Evolutionary conservation across 2,888 invertebrate genomes (phyloP).

Genomic region (Coenonympha arcania): DNA sequence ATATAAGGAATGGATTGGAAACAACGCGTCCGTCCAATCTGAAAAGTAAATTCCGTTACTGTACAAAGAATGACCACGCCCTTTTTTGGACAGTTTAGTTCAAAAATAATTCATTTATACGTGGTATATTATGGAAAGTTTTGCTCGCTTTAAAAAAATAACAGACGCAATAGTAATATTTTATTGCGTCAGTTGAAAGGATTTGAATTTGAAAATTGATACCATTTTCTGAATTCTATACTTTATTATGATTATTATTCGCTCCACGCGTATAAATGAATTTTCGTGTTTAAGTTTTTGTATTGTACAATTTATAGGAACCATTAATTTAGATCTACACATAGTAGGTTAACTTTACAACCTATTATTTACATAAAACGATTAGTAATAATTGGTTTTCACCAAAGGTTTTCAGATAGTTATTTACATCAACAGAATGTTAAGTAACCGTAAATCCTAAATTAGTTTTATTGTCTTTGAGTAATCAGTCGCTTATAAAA

Average conservation of each 20-base stretch:
- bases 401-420: neutral
- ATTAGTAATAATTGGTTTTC: neutral
- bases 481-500: constrained; percentile 7
- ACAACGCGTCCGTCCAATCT: constrained; percentile 48
- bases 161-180: too few relatives aligned
- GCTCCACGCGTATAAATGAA: neutral
- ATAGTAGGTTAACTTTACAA: neutral
- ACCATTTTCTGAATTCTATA: too few relatives aligned
- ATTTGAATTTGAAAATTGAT: too few relatives aligned
- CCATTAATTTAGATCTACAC: neutral
- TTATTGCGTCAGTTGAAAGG: too few relatives aligned
- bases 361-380: neutral
- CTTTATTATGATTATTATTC: too few relatives aligned
- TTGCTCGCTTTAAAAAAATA: too few relatives aligned
- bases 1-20: constrained; percentile 34
- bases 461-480: neutral
- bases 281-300: too few relatives aligned
- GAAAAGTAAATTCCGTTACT: constrained; percentile 41
- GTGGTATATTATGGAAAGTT: neutral
- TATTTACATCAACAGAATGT: neutral
- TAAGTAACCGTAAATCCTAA: neutral
- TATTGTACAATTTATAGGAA: too few relatives aligned
- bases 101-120: neutral
- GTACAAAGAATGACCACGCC: constrained; percentile 34
- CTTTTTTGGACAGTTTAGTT: constrained; percentile 20